Base-by-base conservation (phyloP, 2,797 vertebrate species). In the Pempheris klunzingeri region DNA sequence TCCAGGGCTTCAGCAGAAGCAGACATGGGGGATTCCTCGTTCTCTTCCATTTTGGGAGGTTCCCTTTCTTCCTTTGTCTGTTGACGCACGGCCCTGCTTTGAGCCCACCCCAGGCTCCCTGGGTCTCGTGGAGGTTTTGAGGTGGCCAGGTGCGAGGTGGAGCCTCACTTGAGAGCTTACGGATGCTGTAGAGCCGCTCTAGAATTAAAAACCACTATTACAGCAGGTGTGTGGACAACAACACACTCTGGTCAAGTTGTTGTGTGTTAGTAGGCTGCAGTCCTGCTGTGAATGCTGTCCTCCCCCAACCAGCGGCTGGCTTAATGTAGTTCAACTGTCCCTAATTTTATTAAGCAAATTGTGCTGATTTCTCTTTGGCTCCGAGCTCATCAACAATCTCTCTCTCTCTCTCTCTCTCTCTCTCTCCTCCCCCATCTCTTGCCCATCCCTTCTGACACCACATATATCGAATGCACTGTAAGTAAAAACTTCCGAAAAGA, bases 321-420 rank as follows among this genome's bases (percentile, higher is more conserved):
- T 93, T 92, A 90, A 88, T 90, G 85, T 83, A 83, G 68, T 90
- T 90, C 89, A 92, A 88, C 92, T 78, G 80, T 59, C 34, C 86
- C 92, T 95, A 95, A 96, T 95, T 95, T 93, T 93, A 94, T 95
- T 95, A 96, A 88, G 92, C 90, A 95, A 95, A 95, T 94, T 93
- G 78, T 70, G 83, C 84, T 87, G 91, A 94, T 94, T 94, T 92
- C 72, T 90, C 80, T 91, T 91, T 88, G 88, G 87, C 91, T 89
- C 80, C 10, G 24, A 76, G 87, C 90, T 88, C 84, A 87, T 89
- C 84, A 91, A 91, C 90, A 90, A 83, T 77, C 83, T 70, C 77
- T 58, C 74, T 65, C 60, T 36, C 80, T 80, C 81, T 61, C 81
- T 72, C 59, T 12, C 55, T 58, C 79, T 66, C 60, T 41, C 46